Evolutionary conservation across 2,113 vertebrate species (phyloP), one percentile per base, ranked within the genome.

Genomic region (Nycticorax nycticorax): DNA sequence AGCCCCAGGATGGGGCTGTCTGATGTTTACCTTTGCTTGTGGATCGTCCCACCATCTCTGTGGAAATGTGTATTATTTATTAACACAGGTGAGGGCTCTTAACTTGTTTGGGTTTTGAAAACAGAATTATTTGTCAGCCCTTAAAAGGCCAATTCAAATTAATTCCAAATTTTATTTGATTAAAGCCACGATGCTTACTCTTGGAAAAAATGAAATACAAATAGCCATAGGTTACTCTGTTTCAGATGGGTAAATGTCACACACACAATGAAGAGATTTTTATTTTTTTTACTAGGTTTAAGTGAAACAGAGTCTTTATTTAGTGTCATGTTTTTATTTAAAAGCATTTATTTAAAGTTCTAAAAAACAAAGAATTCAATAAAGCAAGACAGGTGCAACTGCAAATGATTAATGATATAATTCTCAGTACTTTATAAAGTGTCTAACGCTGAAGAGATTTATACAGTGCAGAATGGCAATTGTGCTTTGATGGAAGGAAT

Each of bases 361-460:
- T 97, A 79, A 97, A 97, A 98, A 98, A 95, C 97, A 97, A 97
- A 97, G 92, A 96, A 92, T 97, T 97, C 90, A 92, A 96, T 96
- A 94, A 93, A 68, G 24, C 41, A 88, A 95, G 97, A 96, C 95
- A 97, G 94, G 96, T 92, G 93, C 95, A 96, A 94, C 94, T 96
- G 86, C 91, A 92, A 96, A 94, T 98, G 97, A 98, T 98, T 97
- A 98, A 98, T 97, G 97, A 82, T 97, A 97, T 94, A 96, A 98
- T 97, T 97, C 96, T 96, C 84, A 50, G 91, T 95, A 92, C 96
- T 98, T 97, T 97, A 97, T 97, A 97, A 98, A 98, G 93, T 97
- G 96, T 97, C 97, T 92, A 89, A 94, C 88, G 3, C 92, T 62
- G 91, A 92, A 89, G 94, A 98, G 97, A 97, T 98, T 97, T 97